Evolutionary conservation across 2,113 vertebrate species (phyloP).

Genomic region (Anoplopoma fimbria): DNA sequence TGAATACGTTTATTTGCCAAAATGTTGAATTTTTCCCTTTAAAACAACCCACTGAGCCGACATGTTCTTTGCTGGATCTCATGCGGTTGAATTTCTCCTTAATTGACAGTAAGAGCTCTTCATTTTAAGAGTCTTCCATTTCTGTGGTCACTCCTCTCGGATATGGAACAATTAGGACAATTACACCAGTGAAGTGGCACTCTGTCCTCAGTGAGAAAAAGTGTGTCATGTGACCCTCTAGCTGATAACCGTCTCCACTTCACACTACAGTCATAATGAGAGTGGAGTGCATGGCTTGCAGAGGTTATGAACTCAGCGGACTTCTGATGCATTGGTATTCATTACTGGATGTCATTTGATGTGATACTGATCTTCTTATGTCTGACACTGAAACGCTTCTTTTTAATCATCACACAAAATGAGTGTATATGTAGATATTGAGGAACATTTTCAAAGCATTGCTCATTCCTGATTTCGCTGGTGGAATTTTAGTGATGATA

Average conservation of each 20-base stretch:
- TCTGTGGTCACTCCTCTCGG: constrained; percentile 62
- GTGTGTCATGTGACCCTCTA: constrained; percentile 48
- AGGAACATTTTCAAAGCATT: not conserved
- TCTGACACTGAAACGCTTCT: constrained; percentile 17
- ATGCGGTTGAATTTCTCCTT: constrained; percentile 52
- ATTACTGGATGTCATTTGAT: constrained; percentile 39
- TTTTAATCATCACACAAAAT: constrained; percentile 24
- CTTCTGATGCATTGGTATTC: constrained; percentile 35
- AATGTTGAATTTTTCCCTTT: not conserved
- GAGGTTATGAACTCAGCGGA: constrained; percentile 48
- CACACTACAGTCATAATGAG: constrained; percentile 35
- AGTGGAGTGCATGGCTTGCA: constrained; percentile 11
- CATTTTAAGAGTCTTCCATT: constrained; percentile 62
- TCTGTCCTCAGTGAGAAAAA: constrained; percentile 45
- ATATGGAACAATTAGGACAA: constrained; percentile 72
- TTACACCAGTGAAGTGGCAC: constrained; percentile 67
- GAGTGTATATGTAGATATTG: not conserved
- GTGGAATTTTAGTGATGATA: not conserved
- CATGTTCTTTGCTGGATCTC: constrained; percentile 11
- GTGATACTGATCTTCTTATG: constrained; percentile 44
- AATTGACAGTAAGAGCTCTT: constrained; percentile 74
- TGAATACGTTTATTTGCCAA: not conserved
- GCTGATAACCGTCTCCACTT: constrained; percentile 50
- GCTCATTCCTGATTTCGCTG: not conserved
- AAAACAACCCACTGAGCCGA: not conserved